Percentiles rank a stretch among this genome's conserved stretches.
These are phyloP conservation scores for Rynchops niger DNA, from an alignment of 2,113 vertebrate genomes.

Conservation along the genomic window DNA sequence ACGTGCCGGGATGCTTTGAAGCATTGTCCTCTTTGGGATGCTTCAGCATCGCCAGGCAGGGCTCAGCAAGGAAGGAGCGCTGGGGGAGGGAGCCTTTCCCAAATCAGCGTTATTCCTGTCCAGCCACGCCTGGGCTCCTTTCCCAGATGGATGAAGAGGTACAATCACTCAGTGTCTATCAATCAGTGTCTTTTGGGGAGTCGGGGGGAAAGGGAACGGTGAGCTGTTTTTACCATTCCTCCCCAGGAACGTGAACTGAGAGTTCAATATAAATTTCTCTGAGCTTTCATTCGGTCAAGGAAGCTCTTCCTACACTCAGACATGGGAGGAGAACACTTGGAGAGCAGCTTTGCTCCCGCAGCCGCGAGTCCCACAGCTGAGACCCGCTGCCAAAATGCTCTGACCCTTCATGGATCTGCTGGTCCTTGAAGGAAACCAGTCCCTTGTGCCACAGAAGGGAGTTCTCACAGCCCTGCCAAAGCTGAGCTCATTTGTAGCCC, in stretches of 20 bases:
- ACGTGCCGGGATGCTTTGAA: fast-evolving
- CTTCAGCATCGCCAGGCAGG: neutral
- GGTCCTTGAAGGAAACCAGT: neutral
- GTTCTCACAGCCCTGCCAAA: neutral
- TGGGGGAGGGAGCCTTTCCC: neutral
- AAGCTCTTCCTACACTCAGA: neutral
- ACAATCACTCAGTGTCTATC: neutral
- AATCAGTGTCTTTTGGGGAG: neutral
- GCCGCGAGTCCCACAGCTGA: neutral
- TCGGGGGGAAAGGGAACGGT: fast-evolving
- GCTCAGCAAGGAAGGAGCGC: neutral
- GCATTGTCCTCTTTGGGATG: neutral
- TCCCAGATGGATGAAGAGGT: neutral
- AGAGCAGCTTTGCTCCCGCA: neutral
- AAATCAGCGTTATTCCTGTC: neutral
- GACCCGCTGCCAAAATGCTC: neutral
- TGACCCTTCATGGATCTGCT: neutral
- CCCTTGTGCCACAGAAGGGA: neutral
- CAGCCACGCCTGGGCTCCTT: neutral
- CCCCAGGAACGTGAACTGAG: too few species aligned
- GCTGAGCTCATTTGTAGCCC: neutral
- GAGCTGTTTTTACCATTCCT: neutral
- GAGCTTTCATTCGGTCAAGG: neutral
- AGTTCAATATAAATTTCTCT: neutral
- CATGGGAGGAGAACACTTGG: neutral